phyloP scores from a whole-genome alignment of 2,113 vertebrate genomes.

The Notothenia coriiceps region DNA sequence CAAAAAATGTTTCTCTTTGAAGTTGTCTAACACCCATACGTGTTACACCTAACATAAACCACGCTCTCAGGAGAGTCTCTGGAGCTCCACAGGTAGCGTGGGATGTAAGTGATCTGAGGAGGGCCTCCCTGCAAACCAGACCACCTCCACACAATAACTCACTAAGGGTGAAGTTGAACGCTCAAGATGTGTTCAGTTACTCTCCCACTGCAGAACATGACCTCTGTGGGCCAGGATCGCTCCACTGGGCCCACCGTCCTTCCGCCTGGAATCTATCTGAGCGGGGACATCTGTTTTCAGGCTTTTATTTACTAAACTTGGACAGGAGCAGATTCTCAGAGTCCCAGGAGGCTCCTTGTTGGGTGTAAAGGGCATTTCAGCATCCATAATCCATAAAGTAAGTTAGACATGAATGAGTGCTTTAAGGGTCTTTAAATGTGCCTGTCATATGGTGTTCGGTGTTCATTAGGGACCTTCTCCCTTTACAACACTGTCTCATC shows the following conservation, averaged over 20 bases:
- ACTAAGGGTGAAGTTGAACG: constrained; percentile 47
- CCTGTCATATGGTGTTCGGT: constrained; percentile 12
- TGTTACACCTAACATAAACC: constrained; percentile 18
- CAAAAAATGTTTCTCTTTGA: constrained; percentile 15
- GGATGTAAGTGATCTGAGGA: constrained; percentile 61
- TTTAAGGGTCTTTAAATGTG: constrained; percentile 42
- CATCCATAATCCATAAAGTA: constrained; percentile 63
- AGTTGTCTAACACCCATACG: constrained; percentile 32
- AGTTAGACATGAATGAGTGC: constrained; percentile 45
- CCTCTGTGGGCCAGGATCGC: constrained; percentile 46
- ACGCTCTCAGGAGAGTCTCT: constrained; percentile 21
- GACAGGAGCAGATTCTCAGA: constrained; percentile 49
- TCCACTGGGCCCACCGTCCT: constrained; percentile 57
- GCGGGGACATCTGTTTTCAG: constrained; percentile 67
- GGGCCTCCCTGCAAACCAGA: constrained; percentile 42
- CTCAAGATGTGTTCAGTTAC: constrained; percentile 65
- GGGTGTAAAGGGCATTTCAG: constrained; percentile 52
- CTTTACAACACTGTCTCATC: constrained; percentile 10
- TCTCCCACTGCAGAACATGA: constrained; percentile 61
- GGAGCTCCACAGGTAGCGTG: constrained; percentile 47
- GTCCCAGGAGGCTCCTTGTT: constrained; percentile 61
- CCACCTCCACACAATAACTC: constrained; percentile 67
- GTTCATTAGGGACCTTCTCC: neutral
- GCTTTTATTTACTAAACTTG: constrained; percentile 59
- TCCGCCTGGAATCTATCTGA: constrained; percentile 57